Percentiles rank a stretch among this genome's conserved stretches.
phyloP scores from a whole-genome alignment of 2,888 invertebrate genomes.

The Ichneumoninae sp. region DNA sequence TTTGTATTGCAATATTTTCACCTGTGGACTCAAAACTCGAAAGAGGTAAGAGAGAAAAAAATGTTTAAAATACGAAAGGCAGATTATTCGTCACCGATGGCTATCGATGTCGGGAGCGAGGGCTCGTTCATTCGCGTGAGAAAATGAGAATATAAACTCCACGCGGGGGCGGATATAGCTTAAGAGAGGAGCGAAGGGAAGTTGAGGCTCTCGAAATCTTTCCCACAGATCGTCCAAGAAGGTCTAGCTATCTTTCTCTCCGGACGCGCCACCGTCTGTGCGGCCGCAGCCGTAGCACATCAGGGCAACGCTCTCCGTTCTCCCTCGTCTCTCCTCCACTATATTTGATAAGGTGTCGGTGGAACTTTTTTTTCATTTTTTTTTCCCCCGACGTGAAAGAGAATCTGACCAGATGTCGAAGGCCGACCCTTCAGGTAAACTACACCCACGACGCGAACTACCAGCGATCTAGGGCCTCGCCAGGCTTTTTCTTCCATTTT shows the following conservation, averaged over 20 bases:
- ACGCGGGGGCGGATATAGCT: conserved; percentile 65
- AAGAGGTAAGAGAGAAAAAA: conserved; percentile 1
- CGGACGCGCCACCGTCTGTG: conserved; percentile 60
- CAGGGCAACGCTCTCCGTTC: conserved; percentile 45
- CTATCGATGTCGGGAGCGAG: conserved; percentile 49
- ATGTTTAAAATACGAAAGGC: neutral
- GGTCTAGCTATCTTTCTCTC: conserved; percentile 42
- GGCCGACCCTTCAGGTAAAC: conserved; percentile 65
- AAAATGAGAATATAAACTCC: conserved; percentile 58
- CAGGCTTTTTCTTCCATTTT: neutral
- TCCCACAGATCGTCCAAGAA: conserved; percentile 67
- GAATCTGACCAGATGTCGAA: conserved; percentile 83
- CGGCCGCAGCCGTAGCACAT: conserved; percentile 52
- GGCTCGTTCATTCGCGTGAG: conserved; percentile 60
- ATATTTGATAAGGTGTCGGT: conserved; percentile 78
- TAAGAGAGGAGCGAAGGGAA: conserved; percentile 60
- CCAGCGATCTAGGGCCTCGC: conserved; percentile 17
- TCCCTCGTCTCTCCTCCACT: conserved; percentile 56
- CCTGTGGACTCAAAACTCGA: neutral
- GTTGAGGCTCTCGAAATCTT: conserved; percentile 67
- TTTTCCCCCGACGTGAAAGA: conserved; percentile 77
- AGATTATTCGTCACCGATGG: conserved; percentile 33
- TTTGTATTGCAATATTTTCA: neutral
- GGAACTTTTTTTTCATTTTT: conserved; percentile 57
- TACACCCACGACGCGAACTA: conserved; percentile 46